Conservation (phyloP, 2,888 invertebrate genomes). For the Heliconius cydno region DNA sequence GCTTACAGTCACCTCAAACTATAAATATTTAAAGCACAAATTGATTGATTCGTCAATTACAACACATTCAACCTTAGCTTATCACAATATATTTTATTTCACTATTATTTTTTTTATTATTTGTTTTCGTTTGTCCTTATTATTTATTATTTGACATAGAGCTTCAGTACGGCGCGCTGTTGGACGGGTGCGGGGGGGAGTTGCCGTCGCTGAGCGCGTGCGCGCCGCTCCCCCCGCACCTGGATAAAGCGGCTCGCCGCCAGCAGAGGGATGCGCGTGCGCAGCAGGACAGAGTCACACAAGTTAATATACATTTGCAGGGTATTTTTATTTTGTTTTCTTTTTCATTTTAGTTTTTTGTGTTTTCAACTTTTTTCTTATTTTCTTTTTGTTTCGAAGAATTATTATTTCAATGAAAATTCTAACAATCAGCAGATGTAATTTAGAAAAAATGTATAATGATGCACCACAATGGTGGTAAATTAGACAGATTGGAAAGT, state of each 20-base stretch:
- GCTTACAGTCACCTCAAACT: no score
- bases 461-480: neutral
- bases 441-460: neutral
- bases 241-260: slow-evolving; percentile 84
- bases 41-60: neutral
- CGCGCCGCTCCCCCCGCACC: slow-evolving; percentile 79
- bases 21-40: neutral
- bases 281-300: slow-evolving; percentile 88
- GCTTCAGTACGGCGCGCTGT: slow-evolving; percentile 82
- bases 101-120: slow-evolving; percentile 23
- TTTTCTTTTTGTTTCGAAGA: slow-evolving; percentile 2
- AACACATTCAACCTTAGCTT: neutral
- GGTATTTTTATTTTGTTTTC: slow-evolving; percentile 83
- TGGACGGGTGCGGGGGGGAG: slow-evolving; percentile 83
- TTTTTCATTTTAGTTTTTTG: slow-evolving; percentile 41
- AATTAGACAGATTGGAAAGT: slow-evolving; percentile 31
- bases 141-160: slow-evolving; percentile 69
- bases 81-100: slow-evolving; percentile 29
- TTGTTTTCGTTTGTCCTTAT: slow-evolving; percentile 53
- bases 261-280: slow-evolving; percentile 86
- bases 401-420: neutral
- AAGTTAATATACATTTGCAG: slow-evolving; percentile 92
- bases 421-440: neutral
- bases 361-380: slow-evolving; percentile 23
- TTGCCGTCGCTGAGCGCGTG: slow-evolving; percentile 76